A percentile compares a stretch with the other conserved stretches of the same genome.
phyloP scores from a whole-genome alignment of 2,797 vertebrate species.

The Hydrophis major region DNA sequence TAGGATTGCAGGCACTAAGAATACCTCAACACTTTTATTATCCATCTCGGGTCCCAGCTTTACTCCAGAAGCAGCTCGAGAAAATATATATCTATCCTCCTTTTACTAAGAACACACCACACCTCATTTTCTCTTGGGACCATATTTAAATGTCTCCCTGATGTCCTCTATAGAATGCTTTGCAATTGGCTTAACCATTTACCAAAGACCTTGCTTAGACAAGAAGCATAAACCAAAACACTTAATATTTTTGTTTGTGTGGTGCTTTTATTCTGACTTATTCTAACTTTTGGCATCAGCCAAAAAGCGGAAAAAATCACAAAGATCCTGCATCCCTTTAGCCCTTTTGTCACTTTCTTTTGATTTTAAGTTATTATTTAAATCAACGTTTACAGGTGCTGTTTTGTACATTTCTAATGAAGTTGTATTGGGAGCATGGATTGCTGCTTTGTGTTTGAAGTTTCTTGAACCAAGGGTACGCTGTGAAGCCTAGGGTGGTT shows the following conservation, averaged over 20 bases:
- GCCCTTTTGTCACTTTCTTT: conserved; percentile 48
- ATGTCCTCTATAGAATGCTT: conserved; percentile 8
- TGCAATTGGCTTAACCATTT: conserved; percentile 55
- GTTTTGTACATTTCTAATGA: conserved; percentile 60
- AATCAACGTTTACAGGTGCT: conserved; percentile 91
- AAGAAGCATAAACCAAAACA: conserved; percentile 73
- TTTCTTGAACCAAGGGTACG: neutral
- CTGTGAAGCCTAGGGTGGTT: neutral
- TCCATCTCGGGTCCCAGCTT: neutral
- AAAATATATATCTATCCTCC: neutral
- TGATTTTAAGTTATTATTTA: conserved; percentile 81
- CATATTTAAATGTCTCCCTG: conserved; percentile 3
- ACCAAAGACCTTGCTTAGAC: conserved; percentile 74
- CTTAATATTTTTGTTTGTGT: conserved; percentile 59
- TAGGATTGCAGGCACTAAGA: neutral
- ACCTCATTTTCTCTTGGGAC: conserved; percentile 12
- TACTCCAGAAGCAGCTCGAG: neutral
- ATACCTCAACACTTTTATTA: neutral
- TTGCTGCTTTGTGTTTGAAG: conserved; percentile 31
- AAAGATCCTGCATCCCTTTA: neutral
- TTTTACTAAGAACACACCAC: conserved; percentile 11
- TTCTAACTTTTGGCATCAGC: neutral
- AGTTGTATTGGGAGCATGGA: neutral
- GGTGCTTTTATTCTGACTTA: neutral
- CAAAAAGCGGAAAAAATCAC: conserved; percentile 9